Conservation (phyloP, 2,797 vertebrate genomes). For the Scolopax rusticola region DNA sequence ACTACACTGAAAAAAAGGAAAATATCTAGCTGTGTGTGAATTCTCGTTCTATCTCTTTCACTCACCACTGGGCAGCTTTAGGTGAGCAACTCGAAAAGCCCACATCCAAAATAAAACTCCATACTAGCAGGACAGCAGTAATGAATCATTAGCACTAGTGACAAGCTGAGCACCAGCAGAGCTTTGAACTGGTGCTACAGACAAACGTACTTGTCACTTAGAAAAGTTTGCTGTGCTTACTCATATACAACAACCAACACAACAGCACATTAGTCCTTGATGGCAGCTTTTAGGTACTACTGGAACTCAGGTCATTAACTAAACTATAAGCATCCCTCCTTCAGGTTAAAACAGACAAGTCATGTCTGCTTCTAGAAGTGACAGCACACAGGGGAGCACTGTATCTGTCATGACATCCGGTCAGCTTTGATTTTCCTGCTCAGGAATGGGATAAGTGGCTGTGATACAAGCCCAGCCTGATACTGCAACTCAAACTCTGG, state of each 20-base stretch:
- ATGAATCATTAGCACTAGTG: not conserved
- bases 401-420: fast-evolving
- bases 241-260: not conserved
- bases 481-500: not conserved
- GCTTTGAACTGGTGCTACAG: not conserved
- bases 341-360: not conserved
- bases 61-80: not conserved
- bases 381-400: not conserved
- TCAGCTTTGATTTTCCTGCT: not conserved
- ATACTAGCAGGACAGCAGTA: not conserved
- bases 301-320: not conserved
- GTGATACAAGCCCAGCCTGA: not conserved
- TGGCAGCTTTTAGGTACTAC: not conserved
- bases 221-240: not conserved
- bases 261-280: not conserved
- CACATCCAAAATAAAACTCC: not conserved
- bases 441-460: not conserved
- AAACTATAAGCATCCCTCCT: not conserved
- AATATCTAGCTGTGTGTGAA: not conserved
- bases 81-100: not conserved
- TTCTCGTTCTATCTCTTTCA: not conserved
- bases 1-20: not conserved
- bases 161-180: not conserved
- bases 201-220: not conserved
- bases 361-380: not conserved